Evolutionary conservation across 1,140 invertebrate genomes (phyloP), one percentile per base, ranked within the genome.

Genomic region (Micrasema minimum): DNA sequence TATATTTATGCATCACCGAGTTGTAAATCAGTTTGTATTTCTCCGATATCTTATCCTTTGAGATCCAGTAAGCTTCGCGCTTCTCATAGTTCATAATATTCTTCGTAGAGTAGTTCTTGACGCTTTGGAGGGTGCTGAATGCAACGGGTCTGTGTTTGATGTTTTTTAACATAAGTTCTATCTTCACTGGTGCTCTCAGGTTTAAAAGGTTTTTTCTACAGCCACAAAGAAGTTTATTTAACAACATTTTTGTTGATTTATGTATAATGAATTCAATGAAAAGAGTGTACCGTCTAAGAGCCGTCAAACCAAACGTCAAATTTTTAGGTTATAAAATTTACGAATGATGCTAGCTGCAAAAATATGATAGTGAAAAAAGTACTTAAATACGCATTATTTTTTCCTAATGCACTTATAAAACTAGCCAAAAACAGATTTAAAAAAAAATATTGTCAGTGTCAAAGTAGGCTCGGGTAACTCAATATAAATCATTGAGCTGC

Each of bases 21-120:
- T 50, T 72, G 57, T 72, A 72, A n/a, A 72, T 72, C 9, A 72
- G 46, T 14, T 69, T 38, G 26, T 72, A 72, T 1, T 6, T 1
- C 6, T 3, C 9, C 1, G 45, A 57, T 2, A 72, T 26, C 10
- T 69, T 65, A 38, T 72, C 71, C 5, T 43, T 46, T 14, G n/a
- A 4, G 12, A 45, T 45, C 12, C 6, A 62, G 11, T 20, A 12
- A 7, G 26, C n/a, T 12, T 22, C 22, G 1, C n/a, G 20, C 11
- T 23, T 62, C 23, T 26, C 26, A 18, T 23, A 23, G 1, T 46
- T 62, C 7, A 43, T 5, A 12, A 46, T 31, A n/a, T 62, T 62
- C 12, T 46, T 46, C 18, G 20, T 14, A n/a, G 59, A 62, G 10
- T 45, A 45, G 0, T 62, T 45, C 14, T 41, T 62, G 11, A 22